These are phyloP conservation scores for Falco biarmicus DNA, from an alignment of 2,797 vertebrate genomes.

Conservation along the genomic window DNA sequence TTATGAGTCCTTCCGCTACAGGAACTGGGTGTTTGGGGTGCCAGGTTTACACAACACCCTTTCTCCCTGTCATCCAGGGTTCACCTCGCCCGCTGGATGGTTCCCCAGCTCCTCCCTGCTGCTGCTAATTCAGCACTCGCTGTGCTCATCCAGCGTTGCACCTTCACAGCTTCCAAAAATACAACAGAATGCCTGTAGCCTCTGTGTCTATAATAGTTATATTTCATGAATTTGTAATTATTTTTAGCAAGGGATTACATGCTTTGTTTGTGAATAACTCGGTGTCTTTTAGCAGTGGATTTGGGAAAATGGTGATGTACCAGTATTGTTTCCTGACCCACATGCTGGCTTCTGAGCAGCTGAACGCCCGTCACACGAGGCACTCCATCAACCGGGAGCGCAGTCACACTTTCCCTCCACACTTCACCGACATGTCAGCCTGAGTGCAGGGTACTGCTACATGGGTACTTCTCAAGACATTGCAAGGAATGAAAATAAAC, in stretches of 20 bases:
- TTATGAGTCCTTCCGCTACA: neutral
- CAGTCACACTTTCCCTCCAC: neutral
- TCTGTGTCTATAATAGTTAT: neutral
- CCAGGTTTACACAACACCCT: neutral
- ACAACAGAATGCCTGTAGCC: neutral
- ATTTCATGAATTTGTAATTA: neutral
- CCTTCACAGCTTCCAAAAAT: neutral
- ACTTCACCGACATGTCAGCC: neutral
- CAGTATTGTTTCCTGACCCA: neutral
- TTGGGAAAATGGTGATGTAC: neutral
- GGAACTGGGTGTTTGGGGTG: neutral
- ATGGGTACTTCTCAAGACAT: neutral
- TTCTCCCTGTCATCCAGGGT: neutral
- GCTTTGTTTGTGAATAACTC: neutral
- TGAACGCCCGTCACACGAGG: neutral
- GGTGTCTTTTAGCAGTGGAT: neutral
- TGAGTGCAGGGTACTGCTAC: slow-evolving; percentile 10
- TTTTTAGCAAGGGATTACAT: neutral
- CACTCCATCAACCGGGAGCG: neutral
- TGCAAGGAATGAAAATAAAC: neutral
- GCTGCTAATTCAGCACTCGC: neutral
- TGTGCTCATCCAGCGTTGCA: rapidly evolving
- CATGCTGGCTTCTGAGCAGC: neutral
- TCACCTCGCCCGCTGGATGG: neutral
- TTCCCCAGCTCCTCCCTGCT: neutral